Conservation (phyloP, 2,888 invertebrate genomes). For the Agonopterix arenella region DNA sequence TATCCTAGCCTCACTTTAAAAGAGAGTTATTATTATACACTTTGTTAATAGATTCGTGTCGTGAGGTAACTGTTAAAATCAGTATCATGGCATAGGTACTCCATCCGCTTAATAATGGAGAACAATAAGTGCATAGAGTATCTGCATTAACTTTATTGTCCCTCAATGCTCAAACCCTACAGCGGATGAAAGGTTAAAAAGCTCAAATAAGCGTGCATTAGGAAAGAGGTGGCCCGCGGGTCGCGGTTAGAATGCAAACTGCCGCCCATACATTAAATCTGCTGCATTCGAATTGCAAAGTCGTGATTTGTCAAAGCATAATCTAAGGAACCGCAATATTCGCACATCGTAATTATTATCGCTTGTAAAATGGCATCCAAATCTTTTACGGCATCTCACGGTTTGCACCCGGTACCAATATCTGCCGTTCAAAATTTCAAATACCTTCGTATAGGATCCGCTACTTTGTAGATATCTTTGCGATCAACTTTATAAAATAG, state of each 20-base stretch:
- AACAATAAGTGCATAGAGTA: constrained; percentile 37
- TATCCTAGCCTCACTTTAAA: too few species aligned
- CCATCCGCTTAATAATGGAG: not conserved
- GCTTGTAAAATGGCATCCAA: constrained; percentile 68
- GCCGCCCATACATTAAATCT: constrained; percentile 77
- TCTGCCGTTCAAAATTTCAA: not conserved
- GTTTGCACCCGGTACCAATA: constrained; percentile 23
- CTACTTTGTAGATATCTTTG: not conserved
- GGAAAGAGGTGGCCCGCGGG: constrained; percentile 75
- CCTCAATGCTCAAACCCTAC: constrained; percentile 65
- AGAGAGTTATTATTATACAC: too few species aligned
- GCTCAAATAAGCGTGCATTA: constrained; percentile 77
- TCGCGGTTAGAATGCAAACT: constrained; percentile 76
- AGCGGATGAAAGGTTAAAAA: constrained; percentile 75
- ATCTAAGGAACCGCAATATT: constrained; percentile 74
- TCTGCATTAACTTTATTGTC: constrained; percentile 66
- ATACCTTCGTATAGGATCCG: not conserved
- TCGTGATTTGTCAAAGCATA: constrained; percentile 78
- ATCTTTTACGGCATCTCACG: constrained; percentile 55
- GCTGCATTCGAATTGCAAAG: constrained; percentile 76
- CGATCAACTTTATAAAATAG: constrained; percentile 11
- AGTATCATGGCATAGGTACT: too few species aligned
- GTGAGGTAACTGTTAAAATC: not conserved
- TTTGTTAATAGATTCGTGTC: not conserved
- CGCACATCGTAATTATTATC: constrained; percentile 77